A percentile compares a stretch with the other conserved stretches of the same genome.
These are phyloP conservation scores for Drymodes brunneopygia DNA, from an alignment of 2,113 vertebrate species.

Conservation along the genomic window DNA sequence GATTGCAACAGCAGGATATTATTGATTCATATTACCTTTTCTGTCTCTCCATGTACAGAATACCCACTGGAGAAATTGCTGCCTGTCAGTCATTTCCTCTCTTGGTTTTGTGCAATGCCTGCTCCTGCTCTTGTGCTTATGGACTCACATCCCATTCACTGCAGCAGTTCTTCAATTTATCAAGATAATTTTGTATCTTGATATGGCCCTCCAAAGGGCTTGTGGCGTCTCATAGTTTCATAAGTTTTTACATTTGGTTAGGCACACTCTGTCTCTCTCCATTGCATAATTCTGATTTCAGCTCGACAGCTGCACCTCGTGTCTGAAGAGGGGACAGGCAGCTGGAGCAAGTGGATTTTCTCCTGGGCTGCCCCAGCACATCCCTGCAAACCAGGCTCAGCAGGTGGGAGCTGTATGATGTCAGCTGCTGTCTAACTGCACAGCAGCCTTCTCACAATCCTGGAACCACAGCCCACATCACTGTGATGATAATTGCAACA, in stretches of 20 bases:
- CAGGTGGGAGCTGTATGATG: neutral
- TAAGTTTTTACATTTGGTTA: neutral
- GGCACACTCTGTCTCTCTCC: neutral
- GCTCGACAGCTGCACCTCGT: neutral
- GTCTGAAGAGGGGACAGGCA: neutral
- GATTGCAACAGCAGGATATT: neutral
- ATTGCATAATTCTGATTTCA: neutral
- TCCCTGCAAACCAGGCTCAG: neutral
- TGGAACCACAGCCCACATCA: accelerated
- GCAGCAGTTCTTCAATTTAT: neutral
- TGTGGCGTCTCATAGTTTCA: neutral
- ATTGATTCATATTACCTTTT: neutral
- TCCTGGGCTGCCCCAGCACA: neutral
- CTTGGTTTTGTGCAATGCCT: neutral
- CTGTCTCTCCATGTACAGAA: neutral
- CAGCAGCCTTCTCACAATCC: neutral
- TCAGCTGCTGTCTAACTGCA: neutral
- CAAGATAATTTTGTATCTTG: neutral
- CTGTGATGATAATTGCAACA: neutral
- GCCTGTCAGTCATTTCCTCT: neutral
- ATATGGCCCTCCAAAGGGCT: neutral
- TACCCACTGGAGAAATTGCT: neutral
- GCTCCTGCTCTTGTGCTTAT: neutral
- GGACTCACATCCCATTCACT: neutral
- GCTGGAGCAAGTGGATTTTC: neutral